Conservation (phyloP, 2,888 invertebrate species). For the Thumatha senex region DNA sequence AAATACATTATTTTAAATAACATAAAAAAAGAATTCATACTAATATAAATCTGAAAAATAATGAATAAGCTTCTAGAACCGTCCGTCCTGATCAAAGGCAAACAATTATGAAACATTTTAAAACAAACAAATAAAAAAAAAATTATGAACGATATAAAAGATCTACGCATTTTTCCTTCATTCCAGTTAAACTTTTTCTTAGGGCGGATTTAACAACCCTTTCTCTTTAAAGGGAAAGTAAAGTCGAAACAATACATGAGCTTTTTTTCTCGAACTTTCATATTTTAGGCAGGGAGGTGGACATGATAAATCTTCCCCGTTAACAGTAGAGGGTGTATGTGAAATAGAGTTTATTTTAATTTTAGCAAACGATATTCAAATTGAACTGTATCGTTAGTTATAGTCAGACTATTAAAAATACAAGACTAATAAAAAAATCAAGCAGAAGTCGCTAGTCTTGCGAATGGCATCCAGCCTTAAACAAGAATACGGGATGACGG, state of each 20-base stretch:
- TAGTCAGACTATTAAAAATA: too few relatives aligned
- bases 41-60: conserved; percentile 8
- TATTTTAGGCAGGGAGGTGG: conserved; percentile 37
- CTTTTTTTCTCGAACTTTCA: conserved; percentile 45
- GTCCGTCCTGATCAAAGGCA: conserved; percentile 43
- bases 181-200: conserved; percentile 65
- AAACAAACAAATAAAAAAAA: conserved; percentile 45
- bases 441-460: too few relatives aligned
- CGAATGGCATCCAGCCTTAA: too few relatives aligned
- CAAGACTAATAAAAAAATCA: too few relatives aligned
- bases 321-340: too few relatives aligned
- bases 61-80: conserved; percentile 28
- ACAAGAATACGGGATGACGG: too few relatives aligned
- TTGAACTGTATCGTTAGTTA: too few relatives aligned
- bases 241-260: conserved; percentile 57
- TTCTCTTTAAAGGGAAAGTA: conserved; percentile 51
- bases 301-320: too few relatives aligned
- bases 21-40: too few relatives aligned
- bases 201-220: conserved; percentile 64
- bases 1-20: too few relatives aligned
- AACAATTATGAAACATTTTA: conserved; percentile 47
- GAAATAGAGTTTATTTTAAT: too few relatives aligned
- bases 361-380: too few relatives aligned
- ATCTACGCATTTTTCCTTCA: conserved; percentile 59
- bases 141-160: conserved; percentile 46